A percentile compares a stretch with the other conserved stretches of the same genome.
phyloP scores from a whole-genome alignment of 1,140 invertebrate species.

The Papilio polytes region DNA sequence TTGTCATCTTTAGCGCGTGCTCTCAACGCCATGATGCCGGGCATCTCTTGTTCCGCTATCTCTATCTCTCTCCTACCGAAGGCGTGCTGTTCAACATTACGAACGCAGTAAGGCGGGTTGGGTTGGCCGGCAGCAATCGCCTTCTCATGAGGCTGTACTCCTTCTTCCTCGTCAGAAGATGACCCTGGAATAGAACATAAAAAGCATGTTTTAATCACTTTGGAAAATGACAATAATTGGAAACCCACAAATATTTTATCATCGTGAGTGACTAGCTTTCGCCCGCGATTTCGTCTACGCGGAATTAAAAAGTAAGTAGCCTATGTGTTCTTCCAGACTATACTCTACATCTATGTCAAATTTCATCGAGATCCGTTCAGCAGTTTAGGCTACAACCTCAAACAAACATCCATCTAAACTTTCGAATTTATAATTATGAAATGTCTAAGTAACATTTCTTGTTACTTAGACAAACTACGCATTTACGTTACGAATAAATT shows the following conservation, averaged over 20 bases:
- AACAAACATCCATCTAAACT: too few species aligned
- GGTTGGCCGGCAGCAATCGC: conserved; percentile 92
- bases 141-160: conserved; percentile 92
- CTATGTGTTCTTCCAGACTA: too few species aligned
- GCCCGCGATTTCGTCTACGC: too few species aligned
- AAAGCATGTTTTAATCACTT: background rate
- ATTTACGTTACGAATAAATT: background rate
- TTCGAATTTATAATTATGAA: background rate
- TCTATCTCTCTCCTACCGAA: conserved; percentile 98
- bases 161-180: conserved; percentile 80
- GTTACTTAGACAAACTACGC: background rate
- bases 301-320: too few species aligned
- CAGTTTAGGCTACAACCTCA: too few species aligned
- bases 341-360: too few species aligned
- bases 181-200: conserved; percentile 66
- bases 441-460: background rate
- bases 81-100: conserved; percentile 95
- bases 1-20: conserved; percentile 96
- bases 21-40: conserved; percentile 97
- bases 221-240: background rate
- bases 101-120: conserved; percentile 94
- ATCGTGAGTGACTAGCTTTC: too few species aligned
- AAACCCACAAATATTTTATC: too few species aligned
- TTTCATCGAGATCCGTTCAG: too few species aligned
- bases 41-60: conserved; percentile 99